These are phyloP conservation scores for Drosophila erecta DNA, from an alignment of 1,140 invertebrate genomes.

Conservation along the genomic window DNA sequence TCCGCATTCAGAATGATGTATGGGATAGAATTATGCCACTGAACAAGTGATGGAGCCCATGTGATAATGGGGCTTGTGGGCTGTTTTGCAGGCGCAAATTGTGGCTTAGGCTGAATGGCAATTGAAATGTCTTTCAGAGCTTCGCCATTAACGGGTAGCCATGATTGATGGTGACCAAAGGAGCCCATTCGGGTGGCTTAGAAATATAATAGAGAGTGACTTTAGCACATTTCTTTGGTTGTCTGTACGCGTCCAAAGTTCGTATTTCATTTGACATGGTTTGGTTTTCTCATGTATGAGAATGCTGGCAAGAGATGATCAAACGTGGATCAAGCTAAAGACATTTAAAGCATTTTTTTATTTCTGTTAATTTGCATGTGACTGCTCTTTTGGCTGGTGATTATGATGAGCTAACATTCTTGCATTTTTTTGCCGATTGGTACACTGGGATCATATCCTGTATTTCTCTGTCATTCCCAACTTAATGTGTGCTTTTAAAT, in stretches of 20 bases:
- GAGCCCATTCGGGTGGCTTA: slow-evolving; percentile 27
- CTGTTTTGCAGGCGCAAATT: slow-evolving; percentile 8
- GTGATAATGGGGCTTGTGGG: slow-evolving; percentile 17
- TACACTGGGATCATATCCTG: slow-evolving; percentile 6
- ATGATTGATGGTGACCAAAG: slow-evolving; percentile 40
- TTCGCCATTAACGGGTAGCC: slow-evolving; percentile 32
- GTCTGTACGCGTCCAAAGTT: slow-evolving; percentile 11
- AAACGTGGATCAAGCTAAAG: slow-evolving; percentile 35
- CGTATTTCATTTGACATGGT: slow-evolving; percentile 29
- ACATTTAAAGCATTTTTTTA: slow-evolving; percentile 46
- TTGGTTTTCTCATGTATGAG: slow-evolving; percentile 2
- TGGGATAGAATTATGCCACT: slow-evolving; percentile 5
- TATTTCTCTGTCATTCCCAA: background rate
- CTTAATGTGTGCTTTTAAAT: background rate
- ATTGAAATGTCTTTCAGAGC: slow-evolving; percentile 33
- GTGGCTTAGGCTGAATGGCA: slow-evolving; percentile 23
- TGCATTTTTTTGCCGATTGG: slow-evolving; percentile 15
- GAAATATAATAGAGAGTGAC: slow-evolving; percentile 21
- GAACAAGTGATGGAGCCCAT: slow-evolving; percentile 4
- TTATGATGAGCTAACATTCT: slow-evolving; percentile 40
- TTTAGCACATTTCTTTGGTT: slow-evolving; percentile 12
- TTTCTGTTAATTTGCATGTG: slow-evolving; percentile 37
- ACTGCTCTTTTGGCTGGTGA: slow-evolving; percentile 9
- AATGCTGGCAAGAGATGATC: slow-evolving; percentile 17
- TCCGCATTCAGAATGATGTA: slow-evolving; percentile 26